These are phyloP conservation scores for Diaprepes abbreviatus DNA, from an alignment of 2,888 invertebrate species.

Conservation along the genomic window DNA sequence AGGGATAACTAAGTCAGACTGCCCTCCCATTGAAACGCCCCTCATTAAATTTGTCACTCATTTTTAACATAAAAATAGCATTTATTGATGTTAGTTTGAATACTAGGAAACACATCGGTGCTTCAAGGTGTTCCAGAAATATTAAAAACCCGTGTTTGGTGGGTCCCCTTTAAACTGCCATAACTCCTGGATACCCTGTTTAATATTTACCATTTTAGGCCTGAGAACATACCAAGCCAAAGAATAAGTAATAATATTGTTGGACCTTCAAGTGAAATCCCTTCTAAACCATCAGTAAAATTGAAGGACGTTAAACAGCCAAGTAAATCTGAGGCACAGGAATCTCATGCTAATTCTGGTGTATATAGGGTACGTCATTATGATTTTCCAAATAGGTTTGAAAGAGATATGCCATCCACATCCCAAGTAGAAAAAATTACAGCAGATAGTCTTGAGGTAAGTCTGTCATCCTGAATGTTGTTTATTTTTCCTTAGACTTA, in stretches of 20 bases:
- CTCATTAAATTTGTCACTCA: no score
- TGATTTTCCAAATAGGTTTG: slow-evolving; percentile 69
- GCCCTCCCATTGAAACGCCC: no score
- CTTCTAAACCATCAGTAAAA: slow-evolving; percentile 55
- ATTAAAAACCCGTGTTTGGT: no score
- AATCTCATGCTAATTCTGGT: slow-evolving; percentile 9
- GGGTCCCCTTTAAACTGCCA: no score
- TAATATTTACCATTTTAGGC: neutral
- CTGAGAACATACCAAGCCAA: neutral
- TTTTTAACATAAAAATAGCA: no score
- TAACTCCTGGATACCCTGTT: no score
- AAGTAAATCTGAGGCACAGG: neutral
- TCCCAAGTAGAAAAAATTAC: slow-evolving; percentile 63
- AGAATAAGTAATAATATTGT: neutral
- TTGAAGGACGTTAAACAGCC: slow-evolving; percentile 44
- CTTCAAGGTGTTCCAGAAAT: no score
- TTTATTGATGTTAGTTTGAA: no score
- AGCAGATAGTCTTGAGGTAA: slow-evolving; percentile 57
- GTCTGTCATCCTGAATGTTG: no score
- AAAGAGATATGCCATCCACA: slow-evolving; percentile 58
- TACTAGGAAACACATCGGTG: no score
- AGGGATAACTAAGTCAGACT: no score
- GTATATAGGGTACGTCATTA: slow-evolving; percentile 66
- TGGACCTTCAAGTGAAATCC: slow-evolving; percentile 48
- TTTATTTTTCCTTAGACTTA: no score